These are phyloP conservation scores for Numenius phaeopus DNA, from an alignment of 2,797 vertebrate species.

Conservation along the genomic window DNA sequence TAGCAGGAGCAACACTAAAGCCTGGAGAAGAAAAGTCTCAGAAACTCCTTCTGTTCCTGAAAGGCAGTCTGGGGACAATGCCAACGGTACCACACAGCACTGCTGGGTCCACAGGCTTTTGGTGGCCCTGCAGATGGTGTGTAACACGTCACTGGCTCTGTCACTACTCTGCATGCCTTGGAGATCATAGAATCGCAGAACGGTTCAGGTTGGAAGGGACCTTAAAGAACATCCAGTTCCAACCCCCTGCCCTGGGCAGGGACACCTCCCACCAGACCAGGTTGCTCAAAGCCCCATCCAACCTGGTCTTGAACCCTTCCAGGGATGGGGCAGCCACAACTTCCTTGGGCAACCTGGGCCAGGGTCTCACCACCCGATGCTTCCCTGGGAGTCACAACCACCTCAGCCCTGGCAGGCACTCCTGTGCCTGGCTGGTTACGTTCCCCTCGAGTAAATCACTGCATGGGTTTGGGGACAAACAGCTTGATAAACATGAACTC, in stretches of 20 bases:
- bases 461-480: neutral
- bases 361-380: neutral
- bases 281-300: neutral
- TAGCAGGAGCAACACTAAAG: neutral
- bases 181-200: neutral
- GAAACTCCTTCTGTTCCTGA: neutral
- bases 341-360: neutral
- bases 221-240: neutral
- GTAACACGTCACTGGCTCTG: neutral
- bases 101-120: neutral
- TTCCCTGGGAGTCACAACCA: neutral
- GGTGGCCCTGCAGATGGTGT: neutral
- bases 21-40: neutral
- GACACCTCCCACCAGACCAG: neutral
- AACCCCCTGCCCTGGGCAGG: neutral
- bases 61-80: neutral
- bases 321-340: neutral
- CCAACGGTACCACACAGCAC: neutral
- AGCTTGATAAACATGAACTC: neutral
- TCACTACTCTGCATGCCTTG: accelerated
- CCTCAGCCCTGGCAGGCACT: neutral
- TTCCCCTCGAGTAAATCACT: neutral
- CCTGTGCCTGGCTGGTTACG: neutral
- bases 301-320: neutral
- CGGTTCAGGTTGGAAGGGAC: neutral